Conservation (phyloP, 2,888 invertebrate species). For the Caenorhabditis afra region DNA sequence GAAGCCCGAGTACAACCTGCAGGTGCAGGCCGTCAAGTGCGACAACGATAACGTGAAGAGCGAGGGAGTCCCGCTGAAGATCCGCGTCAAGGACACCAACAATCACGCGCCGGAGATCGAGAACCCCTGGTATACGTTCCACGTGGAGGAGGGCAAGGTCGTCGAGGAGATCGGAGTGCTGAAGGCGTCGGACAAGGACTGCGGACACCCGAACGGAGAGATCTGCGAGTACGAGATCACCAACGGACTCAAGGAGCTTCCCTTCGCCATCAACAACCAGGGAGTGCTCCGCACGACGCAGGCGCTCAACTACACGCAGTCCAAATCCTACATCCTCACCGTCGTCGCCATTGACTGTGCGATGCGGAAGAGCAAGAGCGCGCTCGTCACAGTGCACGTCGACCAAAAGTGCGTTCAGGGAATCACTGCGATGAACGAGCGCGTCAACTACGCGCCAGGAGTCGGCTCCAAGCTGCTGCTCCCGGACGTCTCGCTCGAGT, state of each 20-base stretch:
- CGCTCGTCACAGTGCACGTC: constrained; percentile 96
- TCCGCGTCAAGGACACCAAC: constrained; percentile 95
- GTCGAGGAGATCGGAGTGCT: constrained; percentile 93
- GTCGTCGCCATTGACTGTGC: constrained; percentile 98
- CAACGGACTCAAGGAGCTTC: constrained; percentile 81
- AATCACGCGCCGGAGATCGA: constrained; percentile 94
- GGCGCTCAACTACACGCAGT: constrained; percentile 91
- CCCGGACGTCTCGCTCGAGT: constrained; percentile 80
- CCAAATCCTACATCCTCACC: constrained; percentile 95
- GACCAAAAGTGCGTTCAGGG: constrained; percentile 83
- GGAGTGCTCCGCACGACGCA: constrained; percentile 90
- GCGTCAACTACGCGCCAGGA: constrained; percentile 90
- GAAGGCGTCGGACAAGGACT: constrained; percentile 93
- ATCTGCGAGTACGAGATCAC: constrained; percentile 98
- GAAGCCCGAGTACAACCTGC: constrained; percentile 70
- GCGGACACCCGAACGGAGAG: constrained; percentile 94
- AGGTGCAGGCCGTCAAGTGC: constrained; percentile 75
- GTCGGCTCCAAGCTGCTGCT: constrained; percentile 87
- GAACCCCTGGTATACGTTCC: constrained; percentile 91
- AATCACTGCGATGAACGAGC: constrained; percentile 54
- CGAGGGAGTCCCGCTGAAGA: constrained; percentile 71
- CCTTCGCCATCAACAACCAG: constrained; percentile 79
- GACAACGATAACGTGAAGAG: constrained; percentile 71
- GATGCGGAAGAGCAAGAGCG: constrained; percentile 89
- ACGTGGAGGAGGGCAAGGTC: constrained; percentile 88